A percentile compares a stretch with the other conserved stretches of the same genome.
These are phyloP conservation scores for Drosophila tsacasi DNA, from an alignment of 1,140 invertebrate species.

Conservation along the genomic window DNA sequence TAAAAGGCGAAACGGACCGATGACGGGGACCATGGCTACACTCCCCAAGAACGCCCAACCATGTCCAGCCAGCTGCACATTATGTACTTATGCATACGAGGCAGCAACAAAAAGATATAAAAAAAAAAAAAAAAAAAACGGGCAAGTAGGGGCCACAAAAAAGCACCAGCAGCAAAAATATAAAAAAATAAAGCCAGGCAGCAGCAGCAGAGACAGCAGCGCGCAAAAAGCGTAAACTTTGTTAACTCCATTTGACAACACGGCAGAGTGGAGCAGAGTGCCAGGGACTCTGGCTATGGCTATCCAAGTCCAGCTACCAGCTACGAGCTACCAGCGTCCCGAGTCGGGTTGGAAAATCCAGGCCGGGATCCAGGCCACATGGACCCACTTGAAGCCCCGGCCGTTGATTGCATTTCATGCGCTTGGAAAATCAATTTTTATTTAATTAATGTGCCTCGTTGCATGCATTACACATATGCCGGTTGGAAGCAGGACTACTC, in stretches of 20 bases:
- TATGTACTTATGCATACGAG: constrained; percentile 79
- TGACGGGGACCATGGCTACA: constrained; percentile 37
- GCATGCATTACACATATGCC: constrained; percentile 60
- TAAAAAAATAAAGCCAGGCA: constrained; percentile 24
- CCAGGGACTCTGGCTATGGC: not conserved
- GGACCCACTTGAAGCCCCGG: constrained; percentile 67
- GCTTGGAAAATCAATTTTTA: constrained; percentile 82
- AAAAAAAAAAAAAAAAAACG: constrained; percentile 11
- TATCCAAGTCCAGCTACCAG: constrained; percentile 8
- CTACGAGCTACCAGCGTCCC: not conserved
- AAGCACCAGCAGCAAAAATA: constrained; percentile 28
- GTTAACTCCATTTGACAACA: constrained; percentile 80
- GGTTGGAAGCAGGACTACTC: not conserved
- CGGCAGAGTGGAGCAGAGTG: constrained; percentile 23
- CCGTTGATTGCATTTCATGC: constrained; percentile 81
- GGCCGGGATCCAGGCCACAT: constrained; percentile 50
- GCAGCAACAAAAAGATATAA: constrained; percentile 22
- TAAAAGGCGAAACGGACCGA: constrained; percentile 56
- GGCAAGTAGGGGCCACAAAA: constrained; percentile 25
- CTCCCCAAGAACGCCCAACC: constrained; percentile 13
- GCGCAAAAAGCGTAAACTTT: constrained; percentile 77
- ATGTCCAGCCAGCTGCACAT: constrained; percentile 68
- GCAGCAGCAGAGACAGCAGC: constrained; percentile 49
- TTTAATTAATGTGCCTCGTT: constrained; percentile 80
- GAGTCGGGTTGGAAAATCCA: constrained; percentile 15